These are phyloP conservation scores for Chelonus insularis DNA, from an alignment of 1,140 invertebrate genomes.

Conservation along the genomic window DNA sequence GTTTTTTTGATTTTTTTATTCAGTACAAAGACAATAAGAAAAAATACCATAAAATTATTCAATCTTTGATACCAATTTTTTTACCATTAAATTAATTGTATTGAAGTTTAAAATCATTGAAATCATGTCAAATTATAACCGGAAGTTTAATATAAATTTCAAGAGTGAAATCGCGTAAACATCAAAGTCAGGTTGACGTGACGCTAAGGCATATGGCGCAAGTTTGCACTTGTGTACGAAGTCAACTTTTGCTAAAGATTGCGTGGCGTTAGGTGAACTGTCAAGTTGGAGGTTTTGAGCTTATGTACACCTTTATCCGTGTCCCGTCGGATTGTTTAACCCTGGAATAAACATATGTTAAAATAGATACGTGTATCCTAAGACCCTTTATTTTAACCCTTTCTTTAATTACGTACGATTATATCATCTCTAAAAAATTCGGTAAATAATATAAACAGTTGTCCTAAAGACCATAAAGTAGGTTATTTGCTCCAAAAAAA, in stretches of 20 bases:
- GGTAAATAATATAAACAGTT: too few relatives aligned
- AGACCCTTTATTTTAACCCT: too few relatives aligned
- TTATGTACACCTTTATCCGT: background rate
- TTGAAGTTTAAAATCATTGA: background rate
- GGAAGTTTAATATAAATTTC: background rate
- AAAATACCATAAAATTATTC: background rate
- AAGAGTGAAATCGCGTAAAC: background rate
- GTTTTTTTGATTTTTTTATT: background rate
- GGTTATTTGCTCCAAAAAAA: too few relatives aligned
- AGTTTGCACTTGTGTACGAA: slow-evolving; percentile 2
- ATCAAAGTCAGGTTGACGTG: slow-evolving; percentile 1
- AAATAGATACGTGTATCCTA: background rate
- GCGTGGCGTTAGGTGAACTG: background rate
- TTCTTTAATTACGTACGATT: background rate
- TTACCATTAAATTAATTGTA: background rate
- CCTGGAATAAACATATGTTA: background rate
- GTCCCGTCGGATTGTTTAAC: slow-evolving; percentile 8
- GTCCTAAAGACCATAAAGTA: too few relatives aligned
- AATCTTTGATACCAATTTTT: background rate
- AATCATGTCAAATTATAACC: background rate
- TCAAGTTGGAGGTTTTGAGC: background rate
- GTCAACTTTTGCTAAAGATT: background rate
- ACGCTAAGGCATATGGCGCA: slow-evolving; percentile 5
- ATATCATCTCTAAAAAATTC: background rate
- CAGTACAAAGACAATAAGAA: too few relatives aligned